Base-by-base conservation (phyloP, 2,113 vertebrate species). In the Ranitomeya imitator region DNA sequence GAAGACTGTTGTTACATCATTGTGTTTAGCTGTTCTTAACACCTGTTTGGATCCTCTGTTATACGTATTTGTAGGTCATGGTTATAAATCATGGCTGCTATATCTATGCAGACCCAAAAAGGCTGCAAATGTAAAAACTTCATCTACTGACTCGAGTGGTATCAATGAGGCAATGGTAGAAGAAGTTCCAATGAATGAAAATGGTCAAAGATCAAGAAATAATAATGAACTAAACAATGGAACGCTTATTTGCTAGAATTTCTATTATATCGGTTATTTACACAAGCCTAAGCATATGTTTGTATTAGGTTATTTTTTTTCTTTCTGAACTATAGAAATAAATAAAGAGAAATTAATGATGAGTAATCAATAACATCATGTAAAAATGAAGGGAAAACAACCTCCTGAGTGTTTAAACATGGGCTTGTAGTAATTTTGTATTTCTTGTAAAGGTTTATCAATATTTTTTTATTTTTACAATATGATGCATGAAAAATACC, bases 21-120 rank as follows among this genome's bases (percentile, higher is more conserved):
- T 92, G 12, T 91, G 91, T 77, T 79, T 92, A 57, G 92, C 91
- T 19, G 79, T 87, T 4, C 54, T 89, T 8, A 92, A 92, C 59
- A 92, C 88, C 57, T 91, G 91, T 67, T 77, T 92, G 18, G 92
- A 92, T 67, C 92, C 92, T 1, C 45, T 92, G 21, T 69, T 92
- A 54, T 92, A 91, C 73, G 63, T 89, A 14, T 92, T 90, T 67
- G 83, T 91, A 69, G 92, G 92, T 0, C 90, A 91, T 45, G 91
- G 92, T 1, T 92, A 91, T 74, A 88, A 77, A 76, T 61, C 69
- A 8, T 89, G 76, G 83, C 74, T 90, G 6, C 78, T 86, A 10
- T 23, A 9, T 26, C n/a, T 83, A 55, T 89, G 82, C 37, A 67
- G 2, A 15, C 9, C 18, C 9, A 89, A 84, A 26, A 54, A 19